Conservation (phyloP, 2,113 vertebrate genomes). For the Coryphaenoides rupestris region DNA sequence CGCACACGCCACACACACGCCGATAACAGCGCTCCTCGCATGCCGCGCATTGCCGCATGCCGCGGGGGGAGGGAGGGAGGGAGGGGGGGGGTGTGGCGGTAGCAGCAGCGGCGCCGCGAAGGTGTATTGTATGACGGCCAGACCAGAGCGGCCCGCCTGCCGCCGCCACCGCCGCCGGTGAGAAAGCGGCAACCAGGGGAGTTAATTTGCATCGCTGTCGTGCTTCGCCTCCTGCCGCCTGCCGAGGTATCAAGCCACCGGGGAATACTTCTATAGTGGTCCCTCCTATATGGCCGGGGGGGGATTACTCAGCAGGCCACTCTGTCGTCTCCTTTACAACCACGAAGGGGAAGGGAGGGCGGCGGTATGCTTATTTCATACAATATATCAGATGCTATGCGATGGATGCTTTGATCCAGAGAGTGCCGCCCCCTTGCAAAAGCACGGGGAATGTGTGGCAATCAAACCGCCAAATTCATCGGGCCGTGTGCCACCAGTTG, state of each 20-base stretch:
- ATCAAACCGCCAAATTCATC: too few species aligned
- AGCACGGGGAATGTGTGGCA: too few species aligned
- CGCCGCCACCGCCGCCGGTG: too few species aligned
- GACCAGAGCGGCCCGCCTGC: conserved; percentile 28
- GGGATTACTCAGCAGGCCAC: neutral
- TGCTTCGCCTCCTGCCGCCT: conserved; percentile 31
- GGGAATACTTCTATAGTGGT: neutral
- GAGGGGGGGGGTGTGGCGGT: too few species aligned
- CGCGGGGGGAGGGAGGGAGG: conserved; percentile 47
- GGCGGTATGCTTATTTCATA: too few species aligned
- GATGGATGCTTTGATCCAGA: neutral
- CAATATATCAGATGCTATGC: too few species aligned
- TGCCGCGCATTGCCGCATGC: conserved; percentile 46
- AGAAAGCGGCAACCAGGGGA: conserved; percentile 40
- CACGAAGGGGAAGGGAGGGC: neutral
- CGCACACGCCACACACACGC: conserved; percentile 61
- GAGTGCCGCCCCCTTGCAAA: too few species aligned
- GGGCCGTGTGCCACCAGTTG: too few species aligned
- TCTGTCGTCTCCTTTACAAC: neutral
- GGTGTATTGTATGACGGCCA: conserved; percentile 50
- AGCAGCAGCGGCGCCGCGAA: too few species aligned
- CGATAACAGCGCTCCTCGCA: conserved; percentile 52
- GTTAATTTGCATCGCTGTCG: conserved; percentile 13
- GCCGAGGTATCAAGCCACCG: conserved; percentile 7
- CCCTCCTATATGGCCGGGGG: too few species aligned